Conservation (phyloP, 2,113 vertebrate genomes). For the Syngnathoides biaculeatus region DNA sequence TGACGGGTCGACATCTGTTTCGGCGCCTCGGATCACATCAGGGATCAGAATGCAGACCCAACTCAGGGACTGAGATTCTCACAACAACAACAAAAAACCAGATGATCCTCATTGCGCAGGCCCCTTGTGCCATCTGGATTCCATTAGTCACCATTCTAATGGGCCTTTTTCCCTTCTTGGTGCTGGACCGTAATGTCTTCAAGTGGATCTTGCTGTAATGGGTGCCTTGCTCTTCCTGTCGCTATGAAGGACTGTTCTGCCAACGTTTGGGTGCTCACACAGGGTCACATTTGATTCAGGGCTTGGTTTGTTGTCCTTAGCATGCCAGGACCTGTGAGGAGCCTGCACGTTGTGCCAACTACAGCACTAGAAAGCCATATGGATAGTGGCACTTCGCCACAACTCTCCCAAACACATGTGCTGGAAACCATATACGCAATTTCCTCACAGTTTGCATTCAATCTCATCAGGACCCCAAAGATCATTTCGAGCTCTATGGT, state of each 20-base stretch:
- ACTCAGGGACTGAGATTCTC: constrained; percentile 41
- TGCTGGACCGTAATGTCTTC: constrained; percentile 54
- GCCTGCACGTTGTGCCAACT: constrained; percentile 1
- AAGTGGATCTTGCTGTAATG: constrained; percentile 35
- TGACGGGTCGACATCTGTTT: background rate
- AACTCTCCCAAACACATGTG: background rate
- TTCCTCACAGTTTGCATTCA: background rate
- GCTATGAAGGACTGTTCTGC: constrained; percentile 33
- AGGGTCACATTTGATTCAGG: constrained; percentile 4
- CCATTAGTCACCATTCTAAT: constrained; percentile 9
- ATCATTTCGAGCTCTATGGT: background rate
- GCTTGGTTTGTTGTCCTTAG: constrained; percentile 25
- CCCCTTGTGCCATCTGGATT: constrained; percentile 45
- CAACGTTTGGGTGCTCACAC: background rate
- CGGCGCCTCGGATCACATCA: constrained; percentile 35
- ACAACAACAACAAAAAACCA: background rate
- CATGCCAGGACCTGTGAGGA: constrained; percentile 20
- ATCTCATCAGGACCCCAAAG: background rate
- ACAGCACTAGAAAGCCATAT: constrained; percentile 11
- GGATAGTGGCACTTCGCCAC: constrained; percentile 41
- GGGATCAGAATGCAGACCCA: constrained; percentile 36
- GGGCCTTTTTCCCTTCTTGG: constrained; percentile 34
- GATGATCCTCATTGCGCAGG: constrained; percentile 3
- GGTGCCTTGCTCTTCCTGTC: constrained; percentile 57
- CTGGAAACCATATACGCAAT: background rate